Conservation (phyloP, 1,140 invertebrate genomes). For the Pseudobourletiella spinata region DNA sequence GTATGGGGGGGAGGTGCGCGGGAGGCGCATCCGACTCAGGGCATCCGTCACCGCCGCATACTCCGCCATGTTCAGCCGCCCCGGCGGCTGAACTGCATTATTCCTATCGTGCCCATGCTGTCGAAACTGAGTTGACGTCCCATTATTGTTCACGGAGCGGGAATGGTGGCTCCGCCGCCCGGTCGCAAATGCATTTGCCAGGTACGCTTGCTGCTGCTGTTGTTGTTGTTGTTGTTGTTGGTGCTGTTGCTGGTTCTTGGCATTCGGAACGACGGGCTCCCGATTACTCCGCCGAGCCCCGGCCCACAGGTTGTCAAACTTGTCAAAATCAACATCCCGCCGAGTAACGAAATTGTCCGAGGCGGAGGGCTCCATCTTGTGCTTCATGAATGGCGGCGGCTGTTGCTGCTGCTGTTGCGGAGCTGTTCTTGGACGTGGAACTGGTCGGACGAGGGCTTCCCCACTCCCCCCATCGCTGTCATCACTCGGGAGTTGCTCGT, state of each 20-base stretch:
- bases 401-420: conserved; percentile 9
- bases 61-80: conserved; percentile 8
- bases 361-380: conserved; percentile 32
- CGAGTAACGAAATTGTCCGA: conserved; percentile 35
- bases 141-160: conserved; percentile 33
- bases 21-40: conserved; percentile 32
- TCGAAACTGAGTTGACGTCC: conserved; percentile 26
- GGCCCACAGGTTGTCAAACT: conserved; percentile 35
- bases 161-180: conserved; percentile 29
- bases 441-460: conserved; percentile 30
- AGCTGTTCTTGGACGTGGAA: conserved; percentile 50
- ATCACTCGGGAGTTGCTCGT: conserved; percentile 62
- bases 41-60: conserved; percentile 34
- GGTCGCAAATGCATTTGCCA: conserved; percentile 30
- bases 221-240: no score
- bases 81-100: conserved; percentile 2
- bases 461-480: conserved; percentile 38
- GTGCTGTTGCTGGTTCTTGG: conserved; percentile 23
- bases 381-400: neutral
- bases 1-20: conserved; percentile 34
- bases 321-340: conserved; percentile 22
- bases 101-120: conserved; percentile 15
- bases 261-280: conserved; percentile 10
- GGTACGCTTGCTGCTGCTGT: conserved; percentile 24
- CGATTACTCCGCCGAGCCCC: conserved; percentile 30